Percentiles rank a stretch among this genome's conserved stretches.
Evolutionary conservation across 2,113 vertebrate species (phyloP).

Genomic region (Alethe diademata): DNA sequence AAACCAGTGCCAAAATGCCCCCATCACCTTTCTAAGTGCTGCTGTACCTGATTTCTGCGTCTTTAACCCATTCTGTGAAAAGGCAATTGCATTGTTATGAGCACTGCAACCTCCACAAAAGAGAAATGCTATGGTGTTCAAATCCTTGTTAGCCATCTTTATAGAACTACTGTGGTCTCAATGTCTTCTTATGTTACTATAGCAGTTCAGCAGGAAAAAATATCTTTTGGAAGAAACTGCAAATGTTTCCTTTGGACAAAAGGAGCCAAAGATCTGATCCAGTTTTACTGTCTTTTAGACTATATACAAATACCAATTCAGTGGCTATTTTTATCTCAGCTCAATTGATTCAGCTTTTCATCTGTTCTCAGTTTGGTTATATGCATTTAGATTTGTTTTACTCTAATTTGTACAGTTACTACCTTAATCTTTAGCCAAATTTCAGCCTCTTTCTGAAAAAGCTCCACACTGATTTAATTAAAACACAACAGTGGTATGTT

Average conservation of each 20-base stretch:
- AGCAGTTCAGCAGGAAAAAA: background rate
- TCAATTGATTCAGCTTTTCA: background rate
- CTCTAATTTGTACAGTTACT: background rate
- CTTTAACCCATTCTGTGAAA: background rate
- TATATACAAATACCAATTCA: background rate
- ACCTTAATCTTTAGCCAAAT: background rate
- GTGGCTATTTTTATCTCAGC: background rate
- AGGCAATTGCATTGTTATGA: background rate
- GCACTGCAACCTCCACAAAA: background rate
- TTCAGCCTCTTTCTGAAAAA: background rate
- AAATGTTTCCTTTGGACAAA: background rate
- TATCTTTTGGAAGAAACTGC: background rate
- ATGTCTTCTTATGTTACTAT: background rate
- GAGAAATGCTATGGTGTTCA: background rate
- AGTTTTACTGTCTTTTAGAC: background rate
- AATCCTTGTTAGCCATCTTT: background rate
- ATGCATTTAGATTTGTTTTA: background rate
- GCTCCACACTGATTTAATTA: background rate
- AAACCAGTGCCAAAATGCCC: background rate
- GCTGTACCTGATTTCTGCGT: fast-evolving
- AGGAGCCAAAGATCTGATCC: background rate
- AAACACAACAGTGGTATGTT: background rate
- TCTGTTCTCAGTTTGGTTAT: background rate
- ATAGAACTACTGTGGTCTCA: background rate
- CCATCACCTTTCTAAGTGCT: background rate